Conservation (phyloP, 2,113 vertebrate species). For the Erinaceus europaeus region DNA sequence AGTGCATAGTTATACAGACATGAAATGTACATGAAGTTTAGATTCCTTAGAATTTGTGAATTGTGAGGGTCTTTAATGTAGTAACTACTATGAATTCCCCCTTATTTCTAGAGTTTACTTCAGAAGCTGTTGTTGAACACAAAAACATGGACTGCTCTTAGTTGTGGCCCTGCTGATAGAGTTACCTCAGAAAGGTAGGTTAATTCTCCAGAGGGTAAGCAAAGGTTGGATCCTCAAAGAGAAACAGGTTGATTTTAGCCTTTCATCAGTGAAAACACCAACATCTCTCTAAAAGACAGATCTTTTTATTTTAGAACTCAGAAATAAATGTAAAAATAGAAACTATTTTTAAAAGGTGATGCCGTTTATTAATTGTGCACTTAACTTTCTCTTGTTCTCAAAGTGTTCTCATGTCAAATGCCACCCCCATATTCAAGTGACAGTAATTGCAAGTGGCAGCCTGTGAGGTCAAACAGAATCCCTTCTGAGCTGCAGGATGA, state of each 20-base stretch:
- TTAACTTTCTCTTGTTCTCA: conserved; percentile 60
- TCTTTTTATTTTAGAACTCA: conserved; percentile 43
- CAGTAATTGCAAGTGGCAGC: conserved; percentile 37
- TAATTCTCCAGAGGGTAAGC: not conserved
- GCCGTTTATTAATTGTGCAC: conserved; percentile 58
- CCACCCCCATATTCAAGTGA: conserved; percentile 51
- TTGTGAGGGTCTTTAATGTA: not conserved
- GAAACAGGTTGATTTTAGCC: conserved; percentile 40
- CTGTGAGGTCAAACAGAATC: conserved; percentile 45
- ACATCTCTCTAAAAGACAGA: conserved; percentile 35
- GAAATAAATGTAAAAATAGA: conserved; percentile 67
- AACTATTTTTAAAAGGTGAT: conserved; percentile 58
- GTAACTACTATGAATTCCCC: not conserved
- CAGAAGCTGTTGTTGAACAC: no score
- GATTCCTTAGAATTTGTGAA: no score
- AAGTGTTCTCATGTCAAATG: conserved; percentile 63
- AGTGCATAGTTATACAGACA: no score
- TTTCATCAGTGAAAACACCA: conserved; percentile 57
- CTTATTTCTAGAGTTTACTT: not conserved
- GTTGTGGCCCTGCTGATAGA: not conserved
- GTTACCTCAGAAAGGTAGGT: not conserved
- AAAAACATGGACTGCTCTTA: not conserved
- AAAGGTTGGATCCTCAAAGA: not conserved
- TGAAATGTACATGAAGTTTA: no score
- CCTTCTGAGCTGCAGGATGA: not conserved